Conservation (phyloP, 2,888 invertebrate genomes). For the Mongoloraphidia duomilia region DNA sequence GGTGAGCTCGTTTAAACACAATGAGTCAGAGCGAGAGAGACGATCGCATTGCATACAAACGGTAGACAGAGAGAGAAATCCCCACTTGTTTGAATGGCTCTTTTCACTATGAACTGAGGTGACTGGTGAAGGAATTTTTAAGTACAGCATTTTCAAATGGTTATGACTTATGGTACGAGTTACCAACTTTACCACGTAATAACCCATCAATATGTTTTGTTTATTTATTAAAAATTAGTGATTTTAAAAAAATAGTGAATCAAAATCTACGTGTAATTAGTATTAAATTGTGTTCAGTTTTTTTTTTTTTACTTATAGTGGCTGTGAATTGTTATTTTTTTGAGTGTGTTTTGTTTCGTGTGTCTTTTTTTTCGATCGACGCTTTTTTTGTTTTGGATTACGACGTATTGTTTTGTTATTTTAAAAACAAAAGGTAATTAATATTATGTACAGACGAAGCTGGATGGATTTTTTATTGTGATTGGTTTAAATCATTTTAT, state of each 20-base stretch:
- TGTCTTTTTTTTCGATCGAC: background rate
- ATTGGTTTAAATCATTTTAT: too few relatives aligned
- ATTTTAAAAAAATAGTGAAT: background rate
- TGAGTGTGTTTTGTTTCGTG: background rate
- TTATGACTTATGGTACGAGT: too few relatives aligned
- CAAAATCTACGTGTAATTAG: background rate
- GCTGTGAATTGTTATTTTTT: background rate
- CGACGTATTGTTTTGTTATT: background rate
- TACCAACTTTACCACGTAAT: background rate
- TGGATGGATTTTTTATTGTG: too few relatives aligned
- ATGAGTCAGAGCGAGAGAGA: too few relatives aligned
- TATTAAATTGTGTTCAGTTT: background rate
- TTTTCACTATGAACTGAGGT: background rate
- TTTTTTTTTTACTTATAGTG: background rate
- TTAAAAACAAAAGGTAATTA: background rate
- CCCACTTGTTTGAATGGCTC: slow-evolving; percentile 5
- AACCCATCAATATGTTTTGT: too few relatives aligned
- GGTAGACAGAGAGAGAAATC: slow-evolving; percentile 7
- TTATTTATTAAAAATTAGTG: background rate
- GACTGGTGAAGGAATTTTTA: background rate
- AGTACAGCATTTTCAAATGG: slow-evolving; percentile 4
- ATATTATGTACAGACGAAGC: too few relatives aligned
- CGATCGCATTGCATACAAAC: background rate
- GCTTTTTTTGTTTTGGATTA: background rate
- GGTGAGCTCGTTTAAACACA: too few relatives aligned